phyloP scores from a whole-genome alignment of 2,113 vertebrate genomes.

The Cepphus grylle region DNA sequence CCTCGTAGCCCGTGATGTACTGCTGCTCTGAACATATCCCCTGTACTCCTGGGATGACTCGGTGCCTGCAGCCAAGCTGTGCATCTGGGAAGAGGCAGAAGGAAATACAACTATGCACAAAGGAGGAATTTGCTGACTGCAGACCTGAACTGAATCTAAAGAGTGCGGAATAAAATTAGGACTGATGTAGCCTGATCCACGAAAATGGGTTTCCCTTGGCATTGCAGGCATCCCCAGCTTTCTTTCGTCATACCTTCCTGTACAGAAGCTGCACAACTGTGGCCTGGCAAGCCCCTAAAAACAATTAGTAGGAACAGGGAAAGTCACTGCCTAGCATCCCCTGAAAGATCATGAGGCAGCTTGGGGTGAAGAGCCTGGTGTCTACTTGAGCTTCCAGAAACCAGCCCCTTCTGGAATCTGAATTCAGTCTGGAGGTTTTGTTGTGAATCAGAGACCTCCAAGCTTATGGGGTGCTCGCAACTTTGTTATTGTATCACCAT shows the following conservation, averaged over 20 bases:
- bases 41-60: background rate
- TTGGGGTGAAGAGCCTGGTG: rapidly evolving
- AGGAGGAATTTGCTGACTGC: background rate
- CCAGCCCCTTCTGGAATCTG: background rate
- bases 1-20: background rate
- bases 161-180: background rate
- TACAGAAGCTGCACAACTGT: background rate
- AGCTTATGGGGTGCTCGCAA: background rate
- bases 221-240: background rate
- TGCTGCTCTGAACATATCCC: background rate
- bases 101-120: background rate
- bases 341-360: background rate
- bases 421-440: background rate
- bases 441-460: background rate
- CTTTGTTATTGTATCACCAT: background rate
- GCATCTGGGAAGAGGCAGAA: background rate
- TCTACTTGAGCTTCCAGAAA: background rate
- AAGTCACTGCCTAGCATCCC: background rate
- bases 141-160: background rate
- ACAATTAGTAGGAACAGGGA: background rate
- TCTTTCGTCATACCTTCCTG: background rate
- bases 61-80: background rate
- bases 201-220: background rate
- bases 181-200: background rate
- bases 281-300: background rate